Percentiles rank a stretch among this genome's conserved stretches.
Conservation (phyloP, 2,797 vertebrate species). For the Hozukius guyotensis region DNA sequence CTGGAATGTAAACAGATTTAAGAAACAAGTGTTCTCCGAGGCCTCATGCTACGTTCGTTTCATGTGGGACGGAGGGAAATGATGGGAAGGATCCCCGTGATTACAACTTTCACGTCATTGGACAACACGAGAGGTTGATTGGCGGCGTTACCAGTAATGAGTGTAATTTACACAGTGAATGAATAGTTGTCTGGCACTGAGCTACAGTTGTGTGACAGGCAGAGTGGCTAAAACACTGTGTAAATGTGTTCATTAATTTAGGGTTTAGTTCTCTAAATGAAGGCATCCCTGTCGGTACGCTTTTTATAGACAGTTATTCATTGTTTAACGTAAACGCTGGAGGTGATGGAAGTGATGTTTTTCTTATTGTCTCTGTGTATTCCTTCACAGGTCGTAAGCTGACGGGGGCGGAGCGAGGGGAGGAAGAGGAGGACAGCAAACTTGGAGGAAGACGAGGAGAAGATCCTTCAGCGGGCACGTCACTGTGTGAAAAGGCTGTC, state of each 20-base stretch:
- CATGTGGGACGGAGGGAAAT: neutral
- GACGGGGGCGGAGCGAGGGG: constrained; percentile 71
- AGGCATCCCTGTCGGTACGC: neutral
- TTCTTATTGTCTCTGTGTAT: neutral
- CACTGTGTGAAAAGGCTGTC: constrained; percentile 78
- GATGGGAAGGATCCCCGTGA: neutral
- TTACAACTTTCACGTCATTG: neutral
- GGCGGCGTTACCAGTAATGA: constrained; percentile 41
- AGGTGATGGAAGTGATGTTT: neutral
- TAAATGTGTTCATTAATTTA: neutral
- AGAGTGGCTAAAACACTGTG: neutral
- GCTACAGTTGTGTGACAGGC: neutral
- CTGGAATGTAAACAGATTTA: neutral
- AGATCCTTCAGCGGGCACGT: constrained; percentile 38
- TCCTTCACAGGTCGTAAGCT: constrained; percentile 77
- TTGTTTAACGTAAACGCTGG: neutral
- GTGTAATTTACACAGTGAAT: constrained; percentile 49
- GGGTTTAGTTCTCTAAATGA: neutral
- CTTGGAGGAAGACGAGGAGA: constrained; percentile 40
- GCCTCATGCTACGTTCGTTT: neutral
- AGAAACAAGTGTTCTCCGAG: neutral
- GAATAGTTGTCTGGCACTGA: constrained; percentile 6
- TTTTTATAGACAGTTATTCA: neutral
- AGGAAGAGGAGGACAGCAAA: constrained; percentile 59
- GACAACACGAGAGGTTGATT: neutral